These are phyloP conservation scores for Stegodyphus mimosarum DNA, from an alignment of 1,140 invertebrate genomes.

Conservation along the genomic window DNA sequence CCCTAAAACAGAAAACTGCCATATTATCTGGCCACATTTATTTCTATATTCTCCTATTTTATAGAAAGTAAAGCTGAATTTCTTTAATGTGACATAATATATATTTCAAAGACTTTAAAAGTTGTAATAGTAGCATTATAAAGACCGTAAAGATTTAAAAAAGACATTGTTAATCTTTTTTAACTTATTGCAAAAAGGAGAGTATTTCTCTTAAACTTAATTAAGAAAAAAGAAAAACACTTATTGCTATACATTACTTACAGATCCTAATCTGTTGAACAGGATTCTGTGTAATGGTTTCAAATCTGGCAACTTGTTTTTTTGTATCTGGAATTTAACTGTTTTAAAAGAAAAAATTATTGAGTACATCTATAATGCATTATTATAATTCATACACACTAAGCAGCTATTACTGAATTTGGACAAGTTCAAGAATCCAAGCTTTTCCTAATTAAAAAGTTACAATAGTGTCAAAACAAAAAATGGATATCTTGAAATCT, in stretches of 20 bases:
- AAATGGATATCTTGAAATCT: neutral
- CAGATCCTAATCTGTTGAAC: constrained; percentile 66
- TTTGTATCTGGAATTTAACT: constrained; percentile 67
- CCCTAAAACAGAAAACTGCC: constrained; percentile 63
- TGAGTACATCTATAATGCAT: too few relatives aligned
- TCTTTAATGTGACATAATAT: too few relatives aligned
- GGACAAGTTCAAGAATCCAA: neutral
- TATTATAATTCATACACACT: too few relatives aligned
- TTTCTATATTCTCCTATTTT: too few relatives aligned
- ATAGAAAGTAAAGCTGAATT: too few relatives aligned
- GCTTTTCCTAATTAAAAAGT: neutral
- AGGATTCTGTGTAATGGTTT: constrained; percentile 68
- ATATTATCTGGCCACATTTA: too few relatives aligned
- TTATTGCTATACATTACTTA: constrained; percentile 62
- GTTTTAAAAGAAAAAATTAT: constrained; percentile 2
- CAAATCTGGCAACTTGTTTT: constrained; percentile 66
- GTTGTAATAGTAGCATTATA: too few relatives aligned
- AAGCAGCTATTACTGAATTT: constrained; percentile 28
- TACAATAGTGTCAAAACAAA: neutral
- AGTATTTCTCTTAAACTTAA: too few relatives aligned
- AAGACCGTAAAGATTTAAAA: too few relatives aligned
- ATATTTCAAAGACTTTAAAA: too few relatives aligned
- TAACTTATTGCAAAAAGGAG: too few relatives aligned
- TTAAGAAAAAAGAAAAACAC: neutral
- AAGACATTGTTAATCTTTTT: too few relatives aligned